Evolutionary conservation across 2,797 vertebrate species (phyloP).

Genomic region (Thripadectes ignobilis): DNA sequence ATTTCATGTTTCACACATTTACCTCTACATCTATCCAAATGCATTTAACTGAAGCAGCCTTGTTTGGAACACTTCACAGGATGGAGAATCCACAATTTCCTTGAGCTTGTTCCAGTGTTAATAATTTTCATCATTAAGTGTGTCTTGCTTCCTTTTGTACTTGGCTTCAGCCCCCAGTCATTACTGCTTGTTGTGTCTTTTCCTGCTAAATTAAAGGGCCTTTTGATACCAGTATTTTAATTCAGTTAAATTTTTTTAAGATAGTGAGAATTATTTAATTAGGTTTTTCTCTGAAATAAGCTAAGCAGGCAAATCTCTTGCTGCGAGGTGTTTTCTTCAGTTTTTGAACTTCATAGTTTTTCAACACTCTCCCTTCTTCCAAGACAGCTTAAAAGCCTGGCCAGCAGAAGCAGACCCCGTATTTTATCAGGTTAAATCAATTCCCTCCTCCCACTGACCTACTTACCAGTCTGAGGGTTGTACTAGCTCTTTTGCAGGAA

Average conservation of each 20-base stretch:
- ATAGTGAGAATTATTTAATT: background rate
- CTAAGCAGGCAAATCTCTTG: background rate
- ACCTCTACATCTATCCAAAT: background rate
- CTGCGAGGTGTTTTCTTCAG: background rate
- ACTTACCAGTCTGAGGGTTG: background rate
- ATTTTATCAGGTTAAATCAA: background rate
- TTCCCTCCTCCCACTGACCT: background rate
- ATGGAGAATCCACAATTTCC: background rate
- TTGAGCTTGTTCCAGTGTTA: background rate
- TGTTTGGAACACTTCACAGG: background rate
- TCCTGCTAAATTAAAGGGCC: slow-evolving; percentile 3
- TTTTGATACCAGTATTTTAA: background rate
- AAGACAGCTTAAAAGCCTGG: background rate
- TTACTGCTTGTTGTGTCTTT: background rate
- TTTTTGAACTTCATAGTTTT: background rate
- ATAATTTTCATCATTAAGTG: background rate
- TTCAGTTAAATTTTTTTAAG: background rate
- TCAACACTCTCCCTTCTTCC: background rate
- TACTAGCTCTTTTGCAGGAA: background rate
- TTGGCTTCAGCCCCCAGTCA: background rate
- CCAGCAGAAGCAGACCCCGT: background rate
- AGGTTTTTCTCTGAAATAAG: background rate
- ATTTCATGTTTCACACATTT: background rate
- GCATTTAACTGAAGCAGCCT: background rate
- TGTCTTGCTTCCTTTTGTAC: background rate